Conservation (phyloP, 2,113 vertebrate species). For the Motacilla alba region DNA sequence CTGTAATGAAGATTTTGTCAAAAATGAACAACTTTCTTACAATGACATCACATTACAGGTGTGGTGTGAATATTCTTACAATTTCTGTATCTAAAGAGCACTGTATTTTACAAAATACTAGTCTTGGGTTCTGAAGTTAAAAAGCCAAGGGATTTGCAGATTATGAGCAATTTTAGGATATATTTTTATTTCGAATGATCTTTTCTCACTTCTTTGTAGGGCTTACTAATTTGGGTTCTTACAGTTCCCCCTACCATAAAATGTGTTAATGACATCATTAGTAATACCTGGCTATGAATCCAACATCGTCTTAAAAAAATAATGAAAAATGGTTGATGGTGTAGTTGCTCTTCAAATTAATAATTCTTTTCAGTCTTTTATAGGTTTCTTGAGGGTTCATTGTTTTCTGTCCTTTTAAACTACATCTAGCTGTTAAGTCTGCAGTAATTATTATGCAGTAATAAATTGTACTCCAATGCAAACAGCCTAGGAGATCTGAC, state of each 20-base stretch:
- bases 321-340: neutral
- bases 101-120: neutral
- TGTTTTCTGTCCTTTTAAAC: slow-evolving; percentile 19
- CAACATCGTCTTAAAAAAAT: neutral
- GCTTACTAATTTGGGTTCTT: neutral
- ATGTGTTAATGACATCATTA: neutral
- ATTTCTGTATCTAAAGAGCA: neutral
- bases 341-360: neutral
- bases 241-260: neutral
- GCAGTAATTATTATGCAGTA: neutral
- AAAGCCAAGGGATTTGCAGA: neutral
- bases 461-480: neutral
- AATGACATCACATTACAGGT: neutral
- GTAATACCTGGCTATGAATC: neutral
- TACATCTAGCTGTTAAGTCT: neutral
- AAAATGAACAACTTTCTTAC: neutral
- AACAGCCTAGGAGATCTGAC: neutral
- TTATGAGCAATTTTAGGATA: neutral
- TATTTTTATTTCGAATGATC: neutral
- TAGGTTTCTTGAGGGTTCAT: neutral
- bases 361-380: neutral
- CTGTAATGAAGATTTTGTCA: neutral
- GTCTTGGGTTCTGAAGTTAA: neutral
- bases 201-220: neutral
- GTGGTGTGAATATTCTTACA: neutral